Evolutionary conservation across 2,113 vertebrate genomes (phyloP), one percentile per base, ranked within the genome.

Genomic region (Variabilichromis moorii): DNA sequence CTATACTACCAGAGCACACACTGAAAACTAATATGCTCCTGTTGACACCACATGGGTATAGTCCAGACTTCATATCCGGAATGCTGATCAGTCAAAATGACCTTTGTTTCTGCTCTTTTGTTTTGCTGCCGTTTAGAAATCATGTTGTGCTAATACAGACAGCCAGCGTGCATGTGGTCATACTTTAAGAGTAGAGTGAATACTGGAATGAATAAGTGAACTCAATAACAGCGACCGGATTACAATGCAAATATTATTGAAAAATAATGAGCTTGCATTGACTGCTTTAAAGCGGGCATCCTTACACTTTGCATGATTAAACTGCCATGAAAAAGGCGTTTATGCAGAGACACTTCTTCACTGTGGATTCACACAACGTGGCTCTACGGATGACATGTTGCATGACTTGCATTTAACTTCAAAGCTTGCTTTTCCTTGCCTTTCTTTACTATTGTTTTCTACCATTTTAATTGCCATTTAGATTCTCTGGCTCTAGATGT

Each of bases 11-110:
- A 53, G 19, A 81, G 68, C 92, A 85, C 80, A 86, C 63, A 86
- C 14, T 86, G 89, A 91, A 94, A 93, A 76, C 82, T 85, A 93
- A 94, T 91, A 92, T 82, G 88, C 83, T 51, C 80, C 17, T 92
- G 94, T 86, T 94, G 91, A 93, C 89, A 85, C 84, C 87, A 73
- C 86, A 82, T 80, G 86, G 80, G 83, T 28, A 83, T 12, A 33
- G 85, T 66, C 54, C 89, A 90, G 86, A 87, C 86, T 66, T 89
- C 88, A 92, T 91, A 89, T 90, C 85, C 50, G 80, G 88, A 90
- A 88, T 94, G 88, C 78, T 91, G 88, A 92, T 91, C 85, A 89
- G 88, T 76, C 57, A 33, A 79, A 88, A 83, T 90, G 91, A 94
- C 93, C 92, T 93, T 91, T 92, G 88, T 80, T 90, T 84, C 51